These are phyloP conservation scores for Bombus consobrinus DNA, from an alignment of 1,140 invertebrate genomes.

Conservation along the genomic window DNA sequence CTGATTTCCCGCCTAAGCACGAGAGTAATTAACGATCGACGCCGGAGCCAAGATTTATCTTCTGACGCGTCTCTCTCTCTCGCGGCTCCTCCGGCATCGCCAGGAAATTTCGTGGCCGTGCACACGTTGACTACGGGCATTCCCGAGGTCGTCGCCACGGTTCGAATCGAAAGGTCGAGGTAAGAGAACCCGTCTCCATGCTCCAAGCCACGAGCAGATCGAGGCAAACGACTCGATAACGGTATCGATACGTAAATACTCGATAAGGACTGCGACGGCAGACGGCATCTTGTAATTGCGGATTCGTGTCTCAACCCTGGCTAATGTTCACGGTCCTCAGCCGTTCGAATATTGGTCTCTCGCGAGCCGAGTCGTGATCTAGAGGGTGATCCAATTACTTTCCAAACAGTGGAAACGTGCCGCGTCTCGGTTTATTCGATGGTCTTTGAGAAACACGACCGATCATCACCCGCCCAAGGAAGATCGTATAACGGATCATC, in stretches of 20 bases:
- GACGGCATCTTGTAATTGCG: constrained; percentile 71
- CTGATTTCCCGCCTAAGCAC: constrained; percentile 65
- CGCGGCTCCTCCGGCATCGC: constrained; percentile 24
- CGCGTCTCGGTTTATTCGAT: constrained; percentile 46
- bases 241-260: constrained; percentile 73
- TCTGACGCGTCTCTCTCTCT: constrained; percentile 16
- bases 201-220: background rate
- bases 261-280: constrained; percentile 57
- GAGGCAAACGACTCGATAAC: constrained; percentile 58
- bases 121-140: constrained; percentile 20
- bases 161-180: constrained; percentile 52
- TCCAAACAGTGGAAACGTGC: constrained; percentile 53
- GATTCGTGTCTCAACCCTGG: constrained; percentile 65
- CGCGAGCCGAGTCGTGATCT: constrained; percentile 50
- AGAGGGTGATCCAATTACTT: constrained; percentile 65
- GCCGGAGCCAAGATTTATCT: constrained; percentile 62
- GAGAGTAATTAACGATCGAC: constrained; percentile 69
- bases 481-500: constrained; percentile 43
- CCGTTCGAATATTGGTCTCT: constrained; percentile 53
- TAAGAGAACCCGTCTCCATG: constrained; percentile 31
- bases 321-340: constrained; percentile 57
- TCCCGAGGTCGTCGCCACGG: constrained; percentile 55
- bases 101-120: constrained; percentile 46
- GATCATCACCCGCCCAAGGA: background rate
- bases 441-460: constrained; percentile 59